Conservation (phyloP, 2,888 invertebrate genomes). For the Cataglyphis rosenhaueri region DNA sequence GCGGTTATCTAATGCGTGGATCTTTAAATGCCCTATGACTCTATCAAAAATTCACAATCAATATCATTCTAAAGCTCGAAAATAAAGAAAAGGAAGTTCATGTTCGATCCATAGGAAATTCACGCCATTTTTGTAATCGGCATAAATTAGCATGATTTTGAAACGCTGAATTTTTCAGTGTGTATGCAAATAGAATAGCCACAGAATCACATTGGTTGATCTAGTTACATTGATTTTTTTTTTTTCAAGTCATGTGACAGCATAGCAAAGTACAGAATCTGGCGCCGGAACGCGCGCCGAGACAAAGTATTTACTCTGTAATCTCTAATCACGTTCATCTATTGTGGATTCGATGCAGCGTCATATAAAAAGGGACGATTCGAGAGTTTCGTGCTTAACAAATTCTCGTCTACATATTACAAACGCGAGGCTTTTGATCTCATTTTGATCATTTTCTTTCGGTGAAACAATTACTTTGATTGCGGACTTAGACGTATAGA, state of each 20-base stretch:
- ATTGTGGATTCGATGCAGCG: slow-evolving; percentile 46
- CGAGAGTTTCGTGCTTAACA: slow-evolving; percentile 21
- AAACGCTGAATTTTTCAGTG: neutral
- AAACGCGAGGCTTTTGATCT: slow-evolving; percentile 61
- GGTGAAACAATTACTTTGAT: slow-evolving; percentile 65
- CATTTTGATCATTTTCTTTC: slow-evolving; percentile 45
- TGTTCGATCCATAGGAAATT: slow-evolving; percentile 19
- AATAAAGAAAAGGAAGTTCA: neutral
- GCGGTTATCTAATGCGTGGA: neutral
- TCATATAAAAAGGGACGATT: slow-evolving; percentile 66
- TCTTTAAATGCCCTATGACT: slow-evolving; percentile 31
- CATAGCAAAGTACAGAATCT: slow-evolving; percentile 29
- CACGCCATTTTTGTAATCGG: neutral
- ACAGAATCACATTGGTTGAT: slow-evolving; percentile 38
- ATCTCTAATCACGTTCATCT: slow-evolving; percentile 29
- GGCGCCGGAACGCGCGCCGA: slow-evolving; percentile 7
- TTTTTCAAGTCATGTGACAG: slow-evolving; percentile 23
- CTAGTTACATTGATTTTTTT: neutral
- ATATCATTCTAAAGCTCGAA: slow-evolving; percentile 30
- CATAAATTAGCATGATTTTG: neutral
- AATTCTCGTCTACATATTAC: slow-evolving; percentile 42
- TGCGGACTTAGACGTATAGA: slow-evolving; percentile 60
- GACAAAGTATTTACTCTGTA: neutral
- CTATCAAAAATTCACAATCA: slow-evolving; percentile 33
- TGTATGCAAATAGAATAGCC: neutral